Percentiles rank a stretch among this genome's conserved stretches.
phyloP scores from a whole-genome alignment of 2,113 vertebrate species.

The Camelus bactrianus region DNA sequence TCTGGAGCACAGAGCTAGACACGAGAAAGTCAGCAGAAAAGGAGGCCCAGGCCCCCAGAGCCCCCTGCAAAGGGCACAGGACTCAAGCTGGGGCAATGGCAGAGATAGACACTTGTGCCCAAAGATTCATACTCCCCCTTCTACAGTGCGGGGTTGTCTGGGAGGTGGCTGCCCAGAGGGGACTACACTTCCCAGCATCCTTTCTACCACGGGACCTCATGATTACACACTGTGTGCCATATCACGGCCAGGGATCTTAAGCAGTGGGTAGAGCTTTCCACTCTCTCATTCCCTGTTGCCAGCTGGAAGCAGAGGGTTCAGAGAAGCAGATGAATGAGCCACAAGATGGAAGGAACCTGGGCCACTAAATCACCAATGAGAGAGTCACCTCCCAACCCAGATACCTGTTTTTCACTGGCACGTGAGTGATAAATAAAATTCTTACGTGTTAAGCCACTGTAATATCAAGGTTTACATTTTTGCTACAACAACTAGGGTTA shows the following conservation, averaged over 20 bases:
- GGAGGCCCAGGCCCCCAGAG: neutral
- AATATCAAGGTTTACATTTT: neutral
- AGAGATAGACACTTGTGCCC: neutral
- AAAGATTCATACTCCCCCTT: neutral
- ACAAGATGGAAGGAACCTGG: neutral
- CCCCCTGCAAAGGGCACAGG: neutral
- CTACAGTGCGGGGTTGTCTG: neutral
- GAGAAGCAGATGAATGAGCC: neutral
- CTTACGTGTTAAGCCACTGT: neutral
- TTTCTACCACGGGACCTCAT: neutral
- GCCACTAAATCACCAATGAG: neutral
- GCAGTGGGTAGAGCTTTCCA: neutral
- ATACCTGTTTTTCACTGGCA: neutral
- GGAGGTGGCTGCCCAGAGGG: neutral
- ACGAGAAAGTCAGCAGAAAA: neutral
- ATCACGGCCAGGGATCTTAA: neutral
- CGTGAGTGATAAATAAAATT: neutral
- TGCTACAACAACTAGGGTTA: neutral
- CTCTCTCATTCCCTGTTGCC: neutral
- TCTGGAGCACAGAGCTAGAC: neutral
- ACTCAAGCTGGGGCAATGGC: neutral
- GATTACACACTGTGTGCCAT: fast-evolving
- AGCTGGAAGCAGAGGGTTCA: neutral
- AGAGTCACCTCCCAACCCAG: neutral
- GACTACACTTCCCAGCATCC: neutral